A percentile compares a stretch with the other conserved stretches of the same genome.
Conservation (phyloP, 2,888 invertebrate species). For the Drosophila formosana region DNA sequence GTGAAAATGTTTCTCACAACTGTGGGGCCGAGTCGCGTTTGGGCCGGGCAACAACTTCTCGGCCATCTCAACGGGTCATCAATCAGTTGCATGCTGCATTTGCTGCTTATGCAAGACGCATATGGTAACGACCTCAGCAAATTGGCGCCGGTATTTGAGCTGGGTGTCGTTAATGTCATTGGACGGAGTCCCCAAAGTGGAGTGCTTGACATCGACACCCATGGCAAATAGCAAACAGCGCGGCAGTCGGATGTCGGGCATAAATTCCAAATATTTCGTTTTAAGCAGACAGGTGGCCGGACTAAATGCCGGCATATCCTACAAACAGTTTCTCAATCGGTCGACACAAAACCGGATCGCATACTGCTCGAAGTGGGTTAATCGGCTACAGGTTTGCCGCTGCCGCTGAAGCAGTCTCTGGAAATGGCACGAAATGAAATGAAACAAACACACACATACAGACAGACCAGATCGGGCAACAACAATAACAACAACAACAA, state of each 20-base stretch:
- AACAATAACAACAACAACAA: background rate
- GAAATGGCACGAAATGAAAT: constrained; percentile 51
- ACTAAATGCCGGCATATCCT: constrained; percentile 47
- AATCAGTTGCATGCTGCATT: constrained; percentile 11
- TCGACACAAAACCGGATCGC: constrained; percentile 58
- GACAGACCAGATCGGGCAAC: constrained; percentile 29
- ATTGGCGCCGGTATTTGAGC: constrained; percentile 22
- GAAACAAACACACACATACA: constrained; percentile 15
- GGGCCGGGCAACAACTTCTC: background rate
- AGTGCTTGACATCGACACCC: constrained; percentile 22
- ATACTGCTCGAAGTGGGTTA: constrained; percentile 63
- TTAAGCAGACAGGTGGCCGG: background rate
- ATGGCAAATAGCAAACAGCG: constrained; percentile 12
- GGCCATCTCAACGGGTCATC: constrained; percentile 6
- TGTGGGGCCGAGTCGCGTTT: background rate
- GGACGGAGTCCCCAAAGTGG: constrained; percentile 6
- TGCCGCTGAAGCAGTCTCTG: constrained; percentile 32
- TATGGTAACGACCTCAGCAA: constrained; percentile 24
- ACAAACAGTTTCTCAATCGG: constrained; percentile 45
- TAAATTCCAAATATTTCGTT: constrained; percentile 24
- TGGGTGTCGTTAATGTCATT: constrained; percentile 45
- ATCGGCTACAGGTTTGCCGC: constrained; percentile 64
- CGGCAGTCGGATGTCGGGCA: constrained; percentile 15
- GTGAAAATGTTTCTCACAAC: constrained; percentile 22
- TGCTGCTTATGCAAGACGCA: constrained; percentile 31